Evolutionary conservation across 1,140 invertebrate genomes (phyloP), one percentile per base, ranked within the genome.

Genomic region (Diorhabda elongata): DNA sequence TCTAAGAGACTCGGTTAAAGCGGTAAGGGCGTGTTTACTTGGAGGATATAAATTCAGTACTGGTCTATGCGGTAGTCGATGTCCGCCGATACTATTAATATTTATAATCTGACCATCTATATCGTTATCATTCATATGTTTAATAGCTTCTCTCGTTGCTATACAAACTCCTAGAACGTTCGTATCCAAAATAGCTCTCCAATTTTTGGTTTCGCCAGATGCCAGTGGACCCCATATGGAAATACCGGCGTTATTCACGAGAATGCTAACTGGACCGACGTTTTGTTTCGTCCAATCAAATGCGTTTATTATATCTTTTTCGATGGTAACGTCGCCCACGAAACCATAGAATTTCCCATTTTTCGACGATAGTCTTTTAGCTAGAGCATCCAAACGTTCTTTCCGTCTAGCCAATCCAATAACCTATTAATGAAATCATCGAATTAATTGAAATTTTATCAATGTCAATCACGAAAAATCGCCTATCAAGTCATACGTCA

Each of bases 161-260:
- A 88, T 83, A 9, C 85, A 82, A 0, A 92, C 76, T 0, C 83
- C 91, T 3, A 89, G 81, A 75, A 73, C 47, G 44, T 85, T 74
- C 5, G 59, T 42, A 8, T 71, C 60, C 11, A 71, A 42, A 8
- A 41, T 45, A 7, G 44, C n/a, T 4, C 56, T 56, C 70, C 70
- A 71, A 11, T 42, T 42, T 44, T 69, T 52, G 5, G 56, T 62
- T 47, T 64, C 11, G 2, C 67, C 64, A 41, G 79, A 79, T 75
- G 74, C 42, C 75, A 79, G 43, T 6, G 11, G 4, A 64, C n/a
- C 61, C 71, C 68, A 72, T 73, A 43, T 56, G 69, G 66, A 72
- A 2, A 66, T 73, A 2, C 89, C 91, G 4, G 91, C 91, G 76
- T 90, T 92, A 76, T 93, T 93, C 41, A 94, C 81, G 57, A 92